Conservation (phyloP, 2,113 vertebrate genomes). For the Pogona vitticeps region DNA sequence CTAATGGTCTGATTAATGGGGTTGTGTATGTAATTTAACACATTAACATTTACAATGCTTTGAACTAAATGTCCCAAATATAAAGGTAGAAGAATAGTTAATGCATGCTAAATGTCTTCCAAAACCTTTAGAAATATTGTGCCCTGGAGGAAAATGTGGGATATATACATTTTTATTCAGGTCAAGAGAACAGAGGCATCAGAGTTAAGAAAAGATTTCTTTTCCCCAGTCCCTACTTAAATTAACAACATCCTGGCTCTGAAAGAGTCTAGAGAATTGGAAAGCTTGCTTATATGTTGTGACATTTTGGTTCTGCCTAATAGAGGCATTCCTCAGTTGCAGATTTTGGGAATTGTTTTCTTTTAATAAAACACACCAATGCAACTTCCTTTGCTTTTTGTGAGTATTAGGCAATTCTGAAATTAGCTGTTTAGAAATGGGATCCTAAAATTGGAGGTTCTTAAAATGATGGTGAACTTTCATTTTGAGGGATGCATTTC, state of each 20-base stretch:
- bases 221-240: background rate
- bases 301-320: background rate
- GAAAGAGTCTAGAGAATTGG: background rate
- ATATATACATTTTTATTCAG: background rate
- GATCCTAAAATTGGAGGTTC: background rate
- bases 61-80: constrained; percentile 9
- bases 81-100: background rate
- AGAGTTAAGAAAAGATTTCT: background rate
- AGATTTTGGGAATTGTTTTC: background rate
- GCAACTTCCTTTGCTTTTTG: background rate
- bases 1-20: constrained; percentile 40
- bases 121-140: constrained; percentile 14
- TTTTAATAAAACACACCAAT: background rate
- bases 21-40: constrained; percentile 24
- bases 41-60: constrained; percentile 23
- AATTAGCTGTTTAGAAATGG: background rate
- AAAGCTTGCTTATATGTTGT: background rate
- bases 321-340: background rate
- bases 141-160: background rate
- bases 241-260: background rate
- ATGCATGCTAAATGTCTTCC: constrained; percentile 3
- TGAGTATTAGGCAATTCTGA: background rate
- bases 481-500: background rate
- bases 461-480: no score
- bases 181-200: background rate